Conservation (phyloP, 2,797 vertebrate species). For the Lutjanus campechanus region DNA sequence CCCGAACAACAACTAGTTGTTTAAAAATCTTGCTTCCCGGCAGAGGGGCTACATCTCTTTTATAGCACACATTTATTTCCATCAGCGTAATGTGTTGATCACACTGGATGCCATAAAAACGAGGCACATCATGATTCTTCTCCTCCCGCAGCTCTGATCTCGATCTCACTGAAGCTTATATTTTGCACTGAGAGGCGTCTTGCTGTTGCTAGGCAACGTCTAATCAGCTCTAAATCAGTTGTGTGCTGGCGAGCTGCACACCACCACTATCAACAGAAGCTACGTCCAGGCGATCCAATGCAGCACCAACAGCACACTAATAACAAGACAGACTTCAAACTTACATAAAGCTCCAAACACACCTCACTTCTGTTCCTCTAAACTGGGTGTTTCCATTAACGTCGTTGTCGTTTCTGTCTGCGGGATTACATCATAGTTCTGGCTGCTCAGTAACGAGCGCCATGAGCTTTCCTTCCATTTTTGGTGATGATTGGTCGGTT, state of each 20-base stretch:
- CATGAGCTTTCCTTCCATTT: neutral
- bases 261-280: constrained; percentile 34
- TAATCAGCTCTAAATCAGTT: constrained; percentile 66
- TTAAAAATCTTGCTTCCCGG: neutral
- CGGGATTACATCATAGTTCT: neutral
- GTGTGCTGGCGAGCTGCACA: constrained; percentile 52
- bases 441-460: neutral
- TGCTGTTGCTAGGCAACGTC: constrained; percentile 73
- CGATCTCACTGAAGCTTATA: constrained; percentile 50
- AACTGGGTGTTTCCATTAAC: too few species aligned
- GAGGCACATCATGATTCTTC: constrained; percentile 43
- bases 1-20: neutral
- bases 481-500: neutral
- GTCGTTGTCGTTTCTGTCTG: neutral
- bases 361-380: neutral
- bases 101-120: constrained; percentile 21
- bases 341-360: neutral
- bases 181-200: constrained; percentile 75
- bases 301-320: neutral
- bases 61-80: neutral
- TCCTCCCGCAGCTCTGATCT: constrained; percentile 55
- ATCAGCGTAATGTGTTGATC: constrained; percentile 17
- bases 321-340: neutral
- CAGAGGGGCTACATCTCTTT: neutral
- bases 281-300: constrained; percentile 14